Evolutionary conservation across 1,140 invertebrate genomes (phyloP), one percentile per base, ranked within the genome.

Genomic region (Rhopalosiphum padi): DNA sequence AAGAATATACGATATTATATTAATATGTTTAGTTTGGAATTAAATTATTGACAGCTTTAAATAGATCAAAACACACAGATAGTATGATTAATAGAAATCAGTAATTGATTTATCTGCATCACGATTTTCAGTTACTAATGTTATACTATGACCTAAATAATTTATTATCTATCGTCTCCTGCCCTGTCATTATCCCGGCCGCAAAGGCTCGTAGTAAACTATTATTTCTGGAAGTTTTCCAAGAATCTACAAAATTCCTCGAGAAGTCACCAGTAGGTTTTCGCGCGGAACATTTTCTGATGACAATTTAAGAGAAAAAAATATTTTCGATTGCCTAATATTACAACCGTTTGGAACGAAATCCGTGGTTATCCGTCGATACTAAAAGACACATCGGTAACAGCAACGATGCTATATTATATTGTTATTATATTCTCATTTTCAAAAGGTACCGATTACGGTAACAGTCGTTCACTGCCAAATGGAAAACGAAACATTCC

Each of bases 21-120:
- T 41, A 41, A 41, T 15, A 86, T 25, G 25, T 48, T 48, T 30
- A 48, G 18, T 48, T 35, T 88, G 35, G 7, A 51, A 51, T 22
- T 51, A 46, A 35, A 35, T 88, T n/a, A 68, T 68, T n/a, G 30
- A 35, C 86, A 48, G 6, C 48, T 88, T 22, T 22, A 22, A 35
- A 51, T 15, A 21, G 30, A 48, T 18, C 15, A n/a, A 87, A 22
- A 88, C 4, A 25, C n/a, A 51, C 43, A 35, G 46, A 88, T 6
- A 2, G 46, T 22, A 51, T 8, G 51, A 85, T 51, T 18, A 51
- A 85, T 41, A 25, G 21, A 51, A 88, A 51, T 15, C 6, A 35
- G n/a, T 88, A 22, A 88, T 88, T 51, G 51, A 88, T 88, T 51
- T 88, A 88, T 51, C 46, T 21, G 25, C 43, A n/a, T n/a, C 85